Evolutionary conservation across 2,113 vertebrate species (phyloP).

Genomic region (Lipotes vexillifer): DNA sequence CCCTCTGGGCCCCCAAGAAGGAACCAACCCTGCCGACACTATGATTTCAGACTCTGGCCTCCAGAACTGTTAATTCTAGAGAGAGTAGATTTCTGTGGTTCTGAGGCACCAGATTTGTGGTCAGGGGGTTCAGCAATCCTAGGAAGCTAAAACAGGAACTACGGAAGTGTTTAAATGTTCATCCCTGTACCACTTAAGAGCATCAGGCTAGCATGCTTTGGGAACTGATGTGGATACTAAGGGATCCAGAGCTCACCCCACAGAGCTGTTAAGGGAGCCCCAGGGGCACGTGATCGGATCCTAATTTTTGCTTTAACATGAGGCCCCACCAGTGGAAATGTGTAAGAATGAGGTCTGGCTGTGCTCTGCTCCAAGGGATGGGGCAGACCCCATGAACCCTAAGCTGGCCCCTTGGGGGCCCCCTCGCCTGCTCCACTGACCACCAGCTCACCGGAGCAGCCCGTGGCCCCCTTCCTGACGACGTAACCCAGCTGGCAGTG

Average conservation of each 20-base stretch:
- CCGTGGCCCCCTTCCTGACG: slow-evolving; percentile 90
- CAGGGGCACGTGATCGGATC: rapidly evolving
- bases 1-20: background rate
- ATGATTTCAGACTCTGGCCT: background rate
- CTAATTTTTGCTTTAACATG: background rate
- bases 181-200: background rate
- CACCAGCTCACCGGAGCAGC: slow-evolving; percentile 87
- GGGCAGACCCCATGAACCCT: background rate
- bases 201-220: background rate
- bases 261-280: background rate
- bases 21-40: background rate
- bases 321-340: background rate
- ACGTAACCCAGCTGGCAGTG: slow-evolving; percentile 92
- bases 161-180: background rate
- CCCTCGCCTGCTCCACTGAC: rapidly evolving
- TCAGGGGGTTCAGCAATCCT: no score
- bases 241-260: background rate
- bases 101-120: background rate
- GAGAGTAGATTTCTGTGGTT: background rate
- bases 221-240: background rate
- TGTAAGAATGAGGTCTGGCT: background rate
- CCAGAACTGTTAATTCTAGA: background rate
- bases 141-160: background rate
- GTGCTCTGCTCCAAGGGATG: background rate
- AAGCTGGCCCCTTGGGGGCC: background rate